Evolutionary conservation across 2,113 vertebrate genomes (phyloP).

Genomic region (Artemisiospiza belli): DNA sequence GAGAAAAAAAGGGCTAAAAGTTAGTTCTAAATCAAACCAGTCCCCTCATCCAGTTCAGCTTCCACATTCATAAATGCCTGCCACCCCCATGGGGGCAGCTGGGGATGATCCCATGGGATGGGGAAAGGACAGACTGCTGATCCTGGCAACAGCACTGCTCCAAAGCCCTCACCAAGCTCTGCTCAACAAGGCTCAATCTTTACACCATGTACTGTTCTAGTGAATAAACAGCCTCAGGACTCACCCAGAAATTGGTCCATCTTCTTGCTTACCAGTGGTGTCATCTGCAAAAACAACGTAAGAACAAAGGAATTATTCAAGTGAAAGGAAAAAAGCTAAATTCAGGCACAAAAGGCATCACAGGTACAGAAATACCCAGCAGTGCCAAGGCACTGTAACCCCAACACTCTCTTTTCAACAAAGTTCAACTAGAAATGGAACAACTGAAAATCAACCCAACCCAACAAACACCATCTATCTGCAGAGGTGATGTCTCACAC

Average conservation of each 20-base stretch:
- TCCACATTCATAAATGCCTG: neutral
- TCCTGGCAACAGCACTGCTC: neutral
- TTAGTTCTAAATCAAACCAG: neutral
- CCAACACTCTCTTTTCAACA: neutral
- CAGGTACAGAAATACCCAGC: neutral
- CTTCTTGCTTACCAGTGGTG: slow-evolving; percentile 68
- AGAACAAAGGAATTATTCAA: neutral
- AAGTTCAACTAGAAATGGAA: neutral
- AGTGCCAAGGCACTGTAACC: neutral
- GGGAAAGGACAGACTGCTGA: neutral
- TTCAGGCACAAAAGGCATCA: neutral
- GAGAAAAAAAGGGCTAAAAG: neutral
- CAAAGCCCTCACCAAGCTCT: rapidly evolving
- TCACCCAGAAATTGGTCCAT: slow-evolving; percentile 70
- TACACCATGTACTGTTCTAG: neutral
- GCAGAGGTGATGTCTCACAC: neutral
- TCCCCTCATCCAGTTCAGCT: neutral
- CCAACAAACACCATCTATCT: neutral
- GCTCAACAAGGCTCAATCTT: neutral
- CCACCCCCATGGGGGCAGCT: rapidly evolving
- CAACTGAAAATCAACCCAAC: neutral
- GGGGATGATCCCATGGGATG: neutral
- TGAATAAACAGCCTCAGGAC: neutral
- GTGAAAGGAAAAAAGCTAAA: neutral
- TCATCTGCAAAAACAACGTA: slow-evolving; percentile 56